phyloP scores from a whole-genome alignment of 2,113 vertebrate species.

The Hemibagrus wyckioides region DNA sequence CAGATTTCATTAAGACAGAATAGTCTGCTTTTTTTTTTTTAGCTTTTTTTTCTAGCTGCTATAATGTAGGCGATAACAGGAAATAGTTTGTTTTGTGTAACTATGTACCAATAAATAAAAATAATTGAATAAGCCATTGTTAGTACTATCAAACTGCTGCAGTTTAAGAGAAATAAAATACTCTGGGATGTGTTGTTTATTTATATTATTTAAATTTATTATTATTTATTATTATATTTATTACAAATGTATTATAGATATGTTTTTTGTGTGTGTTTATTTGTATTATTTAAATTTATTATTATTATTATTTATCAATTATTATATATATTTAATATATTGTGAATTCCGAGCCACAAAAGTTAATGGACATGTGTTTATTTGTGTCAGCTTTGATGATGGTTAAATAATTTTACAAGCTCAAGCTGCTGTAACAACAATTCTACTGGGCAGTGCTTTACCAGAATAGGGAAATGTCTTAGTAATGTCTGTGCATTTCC shows the following conservation, averaged over 20 bases:
- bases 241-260: too few species aligned
- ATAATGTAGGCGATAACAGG: background rate
- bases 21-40: background rate
- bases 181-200: too few species aligned
- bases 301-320: too few species aligned
- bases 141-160: background rate
- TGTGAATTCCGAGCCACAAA: background rate
- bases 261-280: too few species aligned
- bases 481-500: too few species aligned
- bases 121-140: background rate
- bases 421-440: background rate
- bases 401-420: background rate
- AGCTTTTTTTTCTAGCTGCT: background rate
- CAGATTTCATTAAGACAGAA: background rate
- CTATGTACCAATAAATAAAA: background rate
- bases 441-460: background rate
- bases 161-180: background rate
- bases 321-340: background rate
- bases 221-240: too few species aligned
- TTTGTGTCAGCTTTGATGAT: background rate
- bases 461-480: background rate
- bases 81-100: background rate
- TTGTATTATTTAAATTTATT: too few species aligned
- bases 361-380: background rate
- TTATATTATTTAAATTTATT: too few species aligned